Base-by-base conservation (phyloP, 2,888 invertebrate species). In the Rambutsinella grinnellia region DNA sequence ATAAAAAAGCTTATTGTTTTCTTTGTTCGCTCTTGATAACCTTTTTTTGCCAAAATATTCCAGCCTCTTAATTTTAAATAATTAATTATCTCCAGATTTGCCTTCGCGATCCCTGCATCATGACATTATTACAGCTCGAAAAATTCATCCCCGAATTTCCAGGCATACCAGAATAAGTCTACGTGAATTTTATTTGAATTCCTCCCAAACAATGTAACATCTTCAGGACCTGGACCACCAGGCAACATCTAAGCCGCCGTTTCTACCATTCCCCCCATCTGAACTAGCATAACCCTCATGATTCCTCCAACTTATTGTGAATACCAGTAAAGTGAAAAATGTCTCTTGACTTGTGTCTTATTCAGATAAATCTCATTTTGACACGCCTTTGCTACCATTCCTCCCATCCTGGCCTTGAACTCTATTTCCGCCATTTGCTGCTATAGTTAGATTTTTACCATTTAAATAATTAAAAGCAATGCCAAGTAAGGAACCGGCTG, bases 401-500 rank as follows among this genome's bases (percentile, higher is more conserved):
- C 63, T 53, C 2, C 63, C 63, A 19, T 28, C 19, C 19, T 65
- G 63, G 17, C 63, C 63, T 15, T 2, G 8, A 2, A 51, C 53
- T 19, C 63, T 53, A 2, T 27, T 6, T 8, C 63, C 63, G 15
- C 63, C 63, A 3, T 28, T 53, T 19, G 36, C 3, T 10, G 53
- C 19, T 8, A 65, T 65, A 2, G 10, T 24, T 3, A 65, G 53
- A 10, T 53, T 13, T 5, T 2, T 13, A 19, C 21, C 17, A 19
- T 65, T 21, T 2, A 19, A 13, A 5, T 53, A 13, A 19, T 21
- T 2, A 13, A n/a, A 19, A 5, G 21, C 51, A 2, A 65, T 15
- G 3, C 63, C 63, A 19, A 53, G 28, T 19, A 65, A 36, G 23
- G 51, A 65, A 13, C 63, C 53, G 3, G 53, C 63, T 21, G 63